phyloP scores from a whole-genome alignment of 2,888 invertebrate genomes.

The Callyntrura guangdongensis region DNA sequence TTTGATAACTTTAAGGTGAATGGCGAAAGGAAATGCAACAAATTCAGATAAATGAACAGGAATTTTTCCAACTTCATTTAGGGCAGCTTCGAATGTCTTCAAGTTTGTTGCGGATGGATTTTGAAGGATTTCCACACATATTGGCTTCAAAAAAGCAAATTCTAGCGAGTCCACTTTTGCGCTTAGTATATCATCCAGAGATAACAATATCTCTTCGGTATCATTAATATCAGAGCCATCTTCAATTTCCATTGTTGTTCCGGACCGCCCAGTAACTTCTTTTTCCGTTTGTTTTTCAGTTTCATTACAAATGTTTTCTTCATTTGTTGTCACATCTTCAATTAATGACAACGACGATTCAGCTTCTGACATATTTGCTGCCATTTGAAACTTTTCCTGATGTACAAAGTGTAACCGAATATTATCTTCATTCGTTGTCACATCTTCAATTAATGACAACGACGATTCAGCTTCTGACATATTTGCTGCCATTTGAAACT shows the following conservation, averaged over 20 bases:
- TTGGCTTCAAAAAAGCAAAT: conserved; percentile 72
- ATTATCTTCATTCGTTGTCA: neutral
- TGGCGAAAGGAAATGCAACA: conserved; percentile 78
- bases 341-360: neutral
- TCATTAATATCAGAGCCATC: neutral
- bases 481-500: too few relatives aligned
- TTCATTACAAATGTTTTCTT: neutral
- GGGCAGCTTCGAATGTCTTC: conserved; percentile 45
- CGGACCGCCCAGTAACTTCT: neutral
- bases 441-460: neutral
- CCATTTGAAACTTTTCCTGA: too few relatives aligned
- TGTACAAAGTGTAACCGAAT: too few relatives aligned
- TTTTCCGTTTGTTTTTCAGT: neutral
- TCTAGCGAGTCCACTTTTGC: conserved; percentile 60
- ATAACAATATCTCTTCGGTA: neutral
- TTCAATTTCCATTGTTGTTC: neutral
- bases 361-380: neutral
- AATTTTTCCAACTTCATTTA: conserved; percentile 35
- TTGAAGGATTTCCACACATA: conserved; percentile 66
- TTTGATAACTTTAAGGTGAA: conserved; percentile 76
- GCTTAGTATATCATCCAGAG: neutral
- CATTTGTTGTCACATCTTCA: neutral
- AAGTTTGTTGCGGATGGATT: conserved; percentile 60
- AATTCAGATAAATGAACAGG: conserved; percentile 71
- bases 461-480: neutral